Evolutionary conservation across 1,140 invertebrate species (phyloP).

Genomic region (Panonychus citri): DNA sequence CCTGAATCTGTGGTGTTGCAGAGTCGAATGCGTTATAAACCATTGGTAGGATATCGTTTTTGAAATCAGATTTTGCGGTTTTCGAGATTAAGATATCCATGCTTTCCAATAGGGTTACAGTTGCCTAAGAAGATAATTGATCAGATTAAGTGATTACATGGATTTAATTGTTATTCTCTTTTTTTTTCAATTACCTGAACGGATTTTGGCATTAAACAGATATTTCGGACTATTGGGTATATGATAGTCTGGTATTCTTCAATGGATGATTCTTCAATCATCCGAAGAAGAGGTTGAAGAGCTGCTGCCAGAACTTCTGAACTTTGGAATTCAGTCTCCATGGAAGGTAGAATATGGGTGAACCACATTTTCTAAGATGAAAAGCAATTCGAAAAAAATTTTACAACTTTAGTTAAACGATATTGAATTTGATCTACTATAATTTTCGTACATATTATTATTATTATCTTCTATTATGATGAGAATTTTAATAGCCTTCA

Average conservation of each 20-base stretch:
- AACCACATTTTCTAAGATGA: constrained; percentile 70
- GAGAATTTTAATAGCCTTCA: too few relatives aligned
- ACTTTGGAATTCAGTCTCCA: constrained; percentile 57
- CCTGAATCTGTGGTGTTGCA: constrained; percentile 74
- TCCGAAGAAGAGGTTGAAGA: constrained; percentile 59
- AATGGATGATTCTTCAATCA: constrained; percentile 54
- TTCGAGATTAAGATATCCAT: constrained; percentile 72
- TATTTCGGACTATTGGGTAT: constrained; percentile 47
- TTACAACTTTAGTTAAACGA: too few relatives aligned
- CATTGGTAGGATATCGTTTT: constrained; percentile 56
- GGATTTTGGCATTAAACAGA: constrained; percentile 60
- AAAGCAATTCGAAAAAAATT: too few relatives aligned
- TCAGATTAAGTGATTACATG: neutral
- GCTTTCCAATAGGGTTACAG: constrained; percentile 71
- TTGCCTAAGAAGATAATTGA: constrained; percentile 33
- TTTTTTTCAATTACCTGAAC: constrained; percentile 25
- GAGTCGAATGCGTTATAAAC: constrained; percentile 71
- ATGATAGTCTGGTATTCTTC: constrained; percentile 65
- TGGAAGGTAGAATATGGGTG: constrained; percentile 69
- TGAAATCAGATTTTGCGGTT: constrained; percentile 50
- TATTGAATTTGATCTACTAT: too few relatives aligned
- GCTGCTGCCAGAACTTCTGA: constrained; percentile 67
- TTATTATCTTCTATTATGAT: too few relatives aligned
- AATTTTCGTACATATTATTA: too few relatives aligned
- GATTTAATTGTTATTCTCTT: neutral